Conservation (phyloP, 2,888 invertebrate genomes). For the Lasioglossum morio region DNA sequence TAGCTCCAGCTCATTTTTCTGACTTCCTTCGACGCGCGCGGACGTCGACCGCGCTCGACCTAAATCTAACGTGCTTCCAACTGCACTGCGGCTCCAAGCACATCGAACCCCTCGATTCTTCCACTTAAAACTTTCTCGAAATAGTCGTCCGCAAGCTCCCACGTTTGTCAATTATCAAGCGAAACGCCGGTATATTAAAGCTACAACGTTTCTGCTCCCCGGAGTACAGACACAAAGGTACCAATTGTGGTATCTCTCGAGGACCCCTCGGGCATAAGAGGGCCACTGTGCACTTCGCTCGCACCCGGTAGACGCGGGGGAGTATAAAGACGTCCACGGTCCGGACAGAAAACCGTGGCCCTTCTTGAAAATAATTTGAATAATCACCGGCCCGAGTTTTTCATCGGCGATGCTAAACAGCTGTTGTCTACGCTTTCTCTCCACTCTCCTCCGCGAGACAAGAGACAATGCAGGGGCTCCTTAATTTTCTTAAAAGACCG, state of each 20-base stretch:
- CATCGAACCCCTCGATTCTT: not conserved
- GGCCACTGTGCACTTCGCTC: constrained; percentile 43
- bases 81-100: constrained; percentile 31
- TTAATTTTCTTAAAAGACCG: constrained; percentile 71
- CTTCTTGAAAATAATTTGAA: constrained; percentile 78
- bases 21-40: constrained; percentile 34
- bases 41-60: constrained; percentile 57
- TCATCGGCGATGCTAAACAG: constrained; percentile 79
- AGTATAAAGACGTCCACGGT: constrained; percentile 62
- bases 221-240: not conserved
- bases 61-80: constrained; percentile 55
- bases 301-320: constrained; percentile 54
- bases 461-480: constrained; percentile 72
- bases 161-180: not conserved
- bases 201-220: not conserved
- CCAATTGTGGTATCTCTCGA: not conserved
- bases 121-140: not conserved
- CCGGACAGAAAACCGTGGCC: constrained; percentile 60
- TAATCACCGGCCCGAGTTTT: constrained; percentile 76
- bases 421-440: constrained; percentile 73
- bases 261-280: constrained; percentile 30
- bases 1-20: constrained; percentile 65
- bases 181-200: not conserved
- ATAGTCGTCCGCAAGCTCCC: not conserved
- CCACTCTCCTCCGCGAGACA: constrained; percentile 51